A percentile compares a stretch with the other conserved stretches of the same genome.
Evolutionary conservation across 2,797 vertebrate species (phyloP).

Genomic region (Acipenser transmontanus): DNA sequence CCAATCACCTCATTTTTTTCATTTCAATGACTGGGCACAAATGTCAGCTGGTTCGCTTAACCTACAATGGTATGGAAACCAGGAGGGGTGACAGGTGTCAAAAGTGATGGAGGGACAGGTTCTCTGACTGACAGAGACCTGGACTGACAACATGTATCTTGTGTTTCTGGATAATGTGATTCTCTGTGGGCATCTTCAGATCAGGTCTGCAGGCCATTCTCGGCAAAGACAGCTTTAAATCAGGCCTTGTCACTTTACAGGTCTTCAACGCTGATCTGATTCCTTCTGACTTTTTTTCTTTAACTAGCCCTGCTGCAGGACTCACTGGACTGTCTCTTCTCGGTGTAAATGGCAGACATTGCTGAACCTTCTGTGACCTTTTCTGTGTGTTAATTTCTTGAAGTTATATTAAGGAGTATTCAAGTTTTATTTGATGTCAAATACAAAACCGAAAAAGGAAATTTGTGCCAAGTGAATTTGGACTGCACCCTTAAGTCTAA

Average conservation of each 20-base stretch:
- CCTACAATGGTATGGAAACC: neutral
- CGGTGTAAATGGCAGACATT: slow-evolving; percentile 20
- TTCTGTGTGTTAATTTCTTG: neutral
- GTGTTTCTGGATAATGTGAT: neutral
- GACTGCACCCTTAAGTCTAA: neutral
- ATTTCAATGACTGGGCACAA: neutral
- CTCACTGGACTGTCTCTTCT: slow-evolving; percentile 42
- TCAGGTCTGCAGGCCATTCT: slow-evolving; percentile 16
- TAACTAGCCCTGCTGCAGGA: slow-evolving; percentile 44
- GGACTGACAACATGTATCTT: neutral
- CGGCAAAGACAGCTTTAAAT: slow-evolving; percentile 24
- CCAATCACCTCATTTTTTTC: neutral
- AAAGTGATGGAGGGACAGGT: neutral
- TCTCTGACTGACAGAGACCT: neutral
- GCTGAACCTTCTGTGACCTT: slow-evolving; percentile 54
- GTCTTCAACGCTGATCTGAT: slow-evolving; percentile 46
- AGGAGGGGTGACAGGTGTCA: neutral
- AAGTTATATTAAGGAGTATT: neutral
- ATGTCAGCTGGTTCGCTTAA: neutral
- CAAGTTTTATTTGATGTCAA: slow-evolving; percentile 30
- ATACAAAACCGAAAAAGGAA: slow-evolving; percentile 23
- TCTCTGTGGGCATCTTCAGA: slow-evolving; percentile 10
- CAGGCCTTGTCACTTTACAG: slow-evolving; percentile 29
- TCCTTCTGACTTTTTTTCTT: slow-evolving; percentile 44
- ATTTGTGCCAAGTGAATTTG: slow-evolving; percentile 9